Evolutionary conservation across 2,888 invertebrate genomes (phyloP).

Genomic region (Cheilosia impressa): DNA sequence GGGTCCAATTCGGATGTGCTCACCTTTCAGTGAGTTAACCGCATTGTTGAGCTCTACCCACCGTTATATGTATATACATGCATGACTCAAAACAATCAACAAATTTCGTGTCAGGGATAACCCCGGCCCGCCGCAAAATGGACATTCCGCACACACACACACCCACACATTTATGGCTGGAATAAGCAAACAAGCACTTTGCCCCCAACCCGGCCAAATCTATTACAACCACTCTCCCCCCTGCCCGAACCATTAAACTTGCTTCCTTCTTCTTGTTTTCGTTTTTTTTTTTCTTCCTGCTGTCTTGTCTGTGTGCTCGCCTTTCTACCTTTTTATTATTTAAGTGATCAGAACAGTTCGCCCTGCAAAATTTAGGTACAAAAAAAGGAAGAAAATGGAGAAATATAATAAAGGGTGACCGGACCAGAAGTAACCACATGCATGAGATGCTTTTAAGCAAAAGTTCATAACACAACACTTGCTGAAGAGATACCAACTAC

Average conservation of each 20-base stretch:
- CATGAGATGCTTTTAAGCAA: slow-evolving; percentile 73
- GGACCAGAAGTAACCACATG: slow-evolving; percentile 68
- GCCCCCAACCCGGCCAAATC: neutral
- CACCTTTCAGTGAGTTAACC: slow-evolving; percentile 27
- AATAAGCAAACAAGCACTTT: slow-evolving; percentile 46
- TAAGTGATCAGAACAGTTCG: slow-evolving; percentile 45
- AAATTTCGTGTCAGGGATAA: slow-evolving; percentile 40
- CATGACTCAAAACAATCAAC: slow-evolving; percentile 58
- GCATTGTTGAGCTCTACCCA: slow-evolving; percentile 12
- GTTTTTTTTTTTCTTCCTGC: slow-evolving; percentile 4
- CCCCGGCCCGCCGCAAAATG: slow-evolving; percentile 28
- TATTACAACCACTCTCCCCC: slow-evolving; percentile 1
- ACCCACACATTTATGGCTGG: slow-evolving; percentile 32
- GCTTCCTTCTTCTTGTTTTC: neutral
- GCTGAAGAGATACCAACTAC: slow-evolving; percentile 1
- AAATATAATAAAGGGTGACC: slow-evolving; percentile 57
- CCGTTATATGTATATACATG: neutral
- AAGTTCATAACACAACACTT: slow-evolving; percentile 59
- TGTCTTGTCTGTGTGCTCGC: slow-evolving; percentile 32
- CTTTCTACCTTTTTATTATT: slow-evolving; percentile 47
- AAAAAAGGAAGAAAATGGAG: slow-evolving; percentile 25
- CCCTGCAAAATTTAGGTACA: slow-evolving; percentile 14
- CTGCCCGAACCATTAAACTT: slow-evolving; percentile 3
- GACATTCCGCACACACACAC: slow-evolving; percentile 32
- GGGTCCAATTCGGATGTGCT: slow-evolving; percentile 8